phyloP scores from a whole-genome alignment of 2,797 vertebrate genomes.

The Ctenosaura bakeri region DNA sequence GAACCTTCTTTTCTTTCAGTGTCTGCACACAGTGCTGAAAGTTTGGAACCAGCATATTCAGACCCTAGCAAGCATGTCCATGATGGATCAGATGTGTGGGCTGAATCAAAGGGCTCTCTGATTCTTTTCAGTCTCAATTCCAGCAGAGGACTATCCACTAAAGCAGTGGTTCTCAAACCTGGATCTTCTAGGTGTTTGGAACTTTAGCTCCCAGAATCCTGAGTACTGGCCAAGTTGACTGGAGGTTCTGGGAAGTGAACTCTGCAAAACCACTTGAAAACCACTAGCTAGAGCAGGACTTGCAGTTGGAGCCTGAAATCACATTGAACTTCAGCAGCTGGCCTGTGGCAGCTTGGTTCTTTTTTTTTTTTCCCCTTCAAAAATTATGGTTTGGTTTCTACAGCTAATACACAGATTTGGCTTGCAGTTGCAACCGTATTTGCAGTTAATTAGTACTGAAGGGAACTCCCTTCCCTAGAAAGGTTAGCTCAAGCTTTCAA shows the following conservation, averaged over 20 bases:
- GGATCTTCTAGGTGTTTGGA: too few relatives aligned
- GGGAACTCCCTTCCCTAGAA: constrained; percentile 15
- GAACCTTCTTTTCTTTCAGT: not conserved
- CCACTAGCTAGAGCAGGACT: not conserved
- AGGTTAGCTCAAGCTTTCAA: constrained; percentile 6
- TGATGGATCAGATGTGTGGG: not conserved
- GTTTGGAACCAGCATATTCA: too few relatives aligned
- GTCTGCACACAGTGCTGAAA: too few relatives aligned
- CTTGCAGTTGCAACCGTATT: not conserved
- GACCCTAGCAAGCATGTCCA: too few relatives aligned
- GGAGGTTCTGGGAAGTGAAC: too few relatives aligned
- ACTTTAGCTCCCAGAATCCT: too few relatives aligned
- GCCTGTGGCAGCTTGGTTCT: not conserved
- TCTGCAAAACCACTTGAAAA: too few relatives aligned
- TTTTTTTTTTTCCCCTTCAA: constrained; percentile 1
- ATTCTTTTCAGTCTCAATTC: not conserved
- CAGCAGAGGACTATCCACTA: not conserved
- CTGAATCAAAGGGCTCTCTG: not conserved
- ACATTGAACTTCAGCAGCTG: not conserved
- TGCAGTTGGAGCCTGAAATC: not conserved
- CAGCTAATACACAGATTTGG: not conserved
- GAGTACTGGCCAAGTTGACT: too few relatives aligned
- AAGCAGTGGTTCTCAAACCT: too few relatives aligned
- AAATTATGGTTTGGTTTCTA: not conserved
- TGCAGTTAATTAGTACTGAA: constrained; percentile 12